Conservation (phyloP, 2,113 vertebrate genomes). For the Panthera leo region DNA sequence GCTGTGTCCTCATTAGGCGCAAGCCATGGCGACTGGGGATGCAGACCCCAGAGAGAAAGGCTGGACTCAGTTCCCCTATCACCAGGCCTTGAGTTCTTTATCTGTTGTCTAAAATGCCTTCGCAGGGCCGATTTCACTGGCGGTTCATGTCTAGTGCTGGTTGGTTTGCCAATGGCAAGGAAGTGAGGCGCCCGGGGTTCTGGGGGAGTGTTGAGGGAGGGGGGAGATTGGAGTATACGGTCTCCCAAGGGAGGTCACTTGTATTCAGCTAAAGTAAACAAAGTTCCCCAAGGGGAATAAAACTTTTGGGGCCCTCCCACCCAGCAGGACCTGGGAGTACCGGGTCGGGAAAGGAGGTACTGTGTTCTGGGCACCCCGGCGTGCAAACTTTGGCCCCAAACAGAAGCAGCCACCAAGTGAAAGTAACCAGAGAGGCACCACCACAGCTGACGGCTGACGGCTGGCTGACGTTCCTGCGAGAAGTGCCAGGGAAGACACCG, state of each 20-base stretch:
- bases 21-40: background rate
- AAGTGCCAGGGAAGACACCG: rapidly evolving
- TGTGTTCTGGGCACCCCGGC: rapidly evolving
- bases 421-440: background rate
- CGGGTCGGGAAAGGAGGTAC: background rate
- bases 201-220: background rate
- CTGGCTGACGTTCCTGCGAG: rapidly evolving
- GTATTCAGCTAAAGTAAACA: background rate
- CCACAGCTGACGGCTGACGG: rapidly evolving
- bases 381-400: background rate
- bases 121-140: background rate
- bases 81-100: background rate
- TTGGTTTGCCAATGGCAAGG: background rate
- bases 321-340: rapidly evolving
- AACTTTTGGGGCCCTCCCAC: background rate
- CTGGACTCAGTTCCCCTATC: background rate
- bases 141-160: background rate
- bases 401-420: background rate
- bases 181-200: background rate
- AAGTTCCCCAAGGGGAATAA: background rate
- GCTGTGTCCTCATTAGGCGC: background rate
- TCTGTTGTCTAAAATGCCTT: background rate
- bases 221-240: background rate
- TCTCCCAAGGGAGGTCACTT: background rate
- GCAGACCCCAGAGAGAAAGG: rapidly evolving